phyloP scores from a whole-genome alignment of 2,113 vertebrate species.

The Malurus melanocephalus region DNA sequence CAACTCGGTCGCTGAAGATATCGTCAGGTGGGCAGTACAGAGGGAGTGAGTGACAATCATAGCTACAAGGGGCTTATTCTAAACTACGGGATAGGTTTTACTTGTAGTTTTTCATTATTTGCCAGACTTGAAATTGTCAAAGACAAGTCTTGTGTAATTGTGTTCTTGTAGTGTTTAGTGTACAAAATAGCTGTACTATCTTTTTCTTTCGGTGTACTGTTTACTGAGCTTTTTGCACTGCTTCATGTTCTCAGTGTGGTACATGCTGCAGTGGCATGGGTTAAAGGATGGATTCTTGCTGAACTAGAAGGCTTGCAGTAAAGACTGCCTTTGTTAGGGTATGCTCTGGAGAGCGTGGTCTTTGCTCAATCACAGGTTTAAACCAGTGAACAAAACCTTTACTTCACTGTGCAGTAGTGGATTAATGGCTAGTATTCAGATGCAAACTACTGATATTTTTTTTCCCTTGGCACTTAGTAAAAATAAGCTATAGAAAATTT shows the following conservation, averaged over 20 bases:
- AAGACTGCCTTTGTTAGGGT: neutral
- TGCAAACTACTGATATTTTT: neutral
- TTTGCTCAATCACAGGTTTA: neutral
- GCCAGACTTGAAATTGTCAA: neutral
- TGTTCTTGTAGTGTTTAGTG: neutral
- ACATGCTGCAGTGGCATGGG: neutral
- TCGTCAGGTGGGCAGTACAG: neutral
- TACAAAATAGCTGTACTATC: neutral
- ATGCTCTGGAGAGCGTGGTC: neutral
- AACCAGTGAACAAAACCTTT: neutral
- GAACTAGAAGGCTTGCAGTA: neutral
- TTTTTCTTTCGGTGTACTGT: neutral
- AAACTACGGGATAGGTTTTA: neutral
- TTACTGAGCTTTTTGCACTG: neutral
- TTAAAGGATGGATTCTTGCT: neutral
- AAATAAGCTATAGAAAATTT: neutral
- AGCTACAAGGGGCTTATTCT: neutral
- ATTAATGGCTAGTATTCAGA: neutral
- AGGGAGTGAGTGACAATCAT: neutral
- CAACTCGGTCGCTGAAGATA: neutral
- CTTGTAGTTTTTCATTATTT: neutral
- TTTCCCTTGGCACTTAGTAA: neutral
- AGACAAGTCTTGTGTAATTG: neutral
- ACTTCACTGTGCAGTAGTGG: neutral
- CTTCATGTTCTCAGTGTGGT: neutral